A percentile compares a stretch with the other conserved stretches of the same genome.
Evolutionary conservation across 2,888 invertebrate species (phyloP).

Genomic region (Sussaba pulchella): DNA sequence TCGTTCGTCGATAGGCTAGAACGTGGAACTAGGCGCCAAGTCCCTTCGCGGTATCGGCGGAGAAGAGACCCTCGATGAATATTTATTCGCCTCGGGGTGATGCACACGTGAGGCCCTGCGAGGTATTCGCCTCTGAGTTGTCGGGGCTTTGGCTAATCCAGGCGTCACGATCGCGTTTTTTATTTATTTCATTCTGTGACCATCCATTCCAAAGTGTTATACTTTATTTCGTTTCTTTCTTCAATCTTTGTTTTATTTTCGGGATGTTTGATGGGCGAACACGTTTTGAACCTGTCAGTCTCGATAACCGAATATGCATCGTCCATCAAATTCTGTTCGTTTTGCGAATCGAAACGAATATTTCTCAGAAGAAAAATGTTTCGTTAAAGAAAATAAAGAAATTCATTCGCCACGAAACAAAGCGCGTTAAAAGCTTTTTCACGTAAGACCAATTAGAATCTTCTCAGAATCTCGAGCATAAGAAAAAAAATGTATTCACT

Average conservation of each 20-base stretch:
- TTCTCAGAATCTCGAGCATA: neutral
- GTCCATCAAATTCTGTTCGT: too few relatives aligned
- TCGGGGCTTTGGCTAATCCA: slow-evolving; percentile 1
- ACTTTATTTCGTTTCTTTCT: neutral
- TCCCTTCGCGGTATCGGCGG: slow-evolving; percentile 13
- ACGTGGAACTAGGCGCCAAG: slow-evolving; percentile 32
- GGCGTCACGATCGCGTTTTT: neutral
- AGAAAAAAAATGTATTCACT: too few relatives aligned
- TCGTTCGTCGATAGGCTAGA: slow-evolving; percentile 43
- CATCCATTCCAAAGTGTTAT: neutral
- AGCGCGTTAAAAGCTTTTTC: neutral
- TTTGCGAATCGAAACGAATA: too few relatives aligned
- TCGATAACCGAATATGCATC: too few relatives aligned
- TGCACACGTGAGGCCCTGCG: slow-evolving; percentile 18
- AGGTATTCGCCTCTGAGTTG: slow-evolving; percentile 9
- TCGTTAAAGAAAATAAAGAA: neutral
- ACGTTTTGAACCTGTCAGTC: too few relatives aligned
- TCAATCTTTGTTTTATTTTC: too few relatives aligned
- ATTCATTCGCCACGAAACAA: neutral
- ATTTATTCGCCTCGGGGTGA: slow-evolving; percentile 38
- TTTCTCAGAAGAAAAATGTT: too few relatives aligned
- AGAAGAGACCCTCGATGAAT: slow-evolving; percentile 49
- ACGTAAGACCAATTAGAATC: too few relatives aligned
- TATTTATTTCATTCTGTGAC: neutral
- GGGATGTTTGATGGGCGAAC: too few relatives aligned